These are phyloP conservation scores for Orussus abietinus DNA, from an alignment of 1,140 invertebrate species.

Conservation along the genomic window DNA sequence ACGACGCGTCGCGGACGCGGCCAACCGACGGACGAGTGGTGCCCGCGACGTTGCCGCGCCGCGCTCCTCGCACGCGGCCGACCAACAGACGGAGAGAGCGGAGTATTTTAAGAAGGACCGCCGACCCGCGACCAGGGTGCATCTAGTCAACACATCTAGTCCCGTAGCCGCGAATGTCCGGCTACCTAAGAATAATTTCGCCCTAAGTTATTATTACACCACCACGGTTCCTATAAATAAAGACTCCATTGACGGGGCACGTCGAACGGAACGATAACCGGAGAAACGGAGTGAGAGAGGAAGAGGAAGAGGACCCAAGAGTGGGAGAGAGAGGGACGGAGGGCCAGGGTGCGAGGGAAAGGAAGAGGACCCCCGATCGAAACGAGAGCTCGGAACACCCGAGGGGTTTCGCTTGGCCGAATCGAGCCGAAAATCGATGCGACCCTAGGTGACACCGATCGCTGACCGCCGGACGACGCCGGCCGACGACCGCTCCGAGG, in stretches of 20 bases:
- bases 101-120: constrained; percentile 38
- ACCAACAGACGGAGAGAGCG: too few species aligned
- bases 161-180: constrained; percentile 9
- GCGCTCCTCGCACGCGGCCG: constrained; percentile 15
- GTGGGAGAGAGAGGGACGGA: neutral
- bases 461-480: too few species aligned
- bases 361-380: neutral
- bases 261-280: constrained; percentile 11
- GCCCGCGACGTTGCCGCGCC: constrained; percentile 19
- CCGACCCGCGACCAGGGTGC: constrained; percentile 21
- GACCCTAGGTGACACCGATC: too few species aligned
- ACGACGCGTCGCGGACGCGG: too few species aligned
- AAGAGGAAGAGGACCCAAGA: neutral
- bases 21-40: constrained; percentile 21
- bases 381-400: neutral
- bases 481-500: too few species aligned
- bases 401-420: neutral
- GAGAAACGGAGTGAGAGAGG: neutral
- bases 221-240: constrained; percentile 17
- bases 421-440: too few species aligned
- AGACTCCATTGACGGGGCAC: constrained; percentile 11
- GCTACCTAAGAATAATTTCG: constrained; percentile 16
- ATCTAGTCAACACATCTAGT: constrained; percentile 42
- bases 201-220: constrained; percentile 13
- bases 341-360: constrained; percentile 6